Evolutionary conservation across 1,140 invertebrate species (phyloP), one percentile per base, ranked within the genome.

Genomic region (Helicoverpa armigera): DNA sequence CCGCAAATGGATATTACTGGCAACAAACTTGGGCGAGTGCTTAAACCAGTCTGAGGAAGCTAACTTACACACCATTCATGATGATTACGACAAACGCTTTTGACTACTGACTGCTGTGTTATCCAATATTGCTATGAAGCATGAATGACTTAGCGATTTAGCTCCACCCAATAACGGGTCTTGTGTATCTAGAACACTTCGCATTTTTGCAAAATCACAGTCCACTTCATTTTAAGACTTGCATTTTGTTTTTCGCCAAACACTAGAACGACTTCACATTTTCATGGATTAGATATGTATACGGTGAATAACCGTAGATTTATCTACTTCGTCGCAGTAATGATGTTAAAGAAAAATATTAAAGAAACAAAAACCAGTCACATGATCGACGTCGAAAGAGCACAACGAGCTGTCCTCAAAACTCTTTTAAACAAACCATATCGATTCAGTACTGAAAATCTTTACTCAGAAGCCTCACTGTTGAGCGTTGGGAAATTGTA

Each of bases 1-100:
- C 63, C 76, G 53, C 76, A 79, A 70, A 79, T 79, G 76, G 51
- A 70, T 70, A 79, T 70, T 58, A 70, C 51, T 58, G 53, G 63
- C 63, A 79, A 70, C 65, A 56, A 69, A 78, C 50, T 78, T 78
- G 76, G 65, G 76, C 53, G 12, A 23, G 35, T 29, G 53, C 43
- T 56, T 16, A 69, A 78, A 78, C 76, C 76, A 69, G 76, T 69
- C 63, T 12, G 76, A 43, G 73, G 56, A 61, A 61, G 56, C 18
- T 16, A 14, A 61, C 35, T 54, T 4, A 58, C 23, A 56, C 53
- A 75, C 43, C 58, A 53, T 18, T 43, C 35, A 18, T 13, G 35
- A 48, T 10, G 60, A 77, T 77, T 77, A 63, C 74, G 60, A 65
- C 18, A 14, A 53, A 63, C 29, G 11, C 12, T 65, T 53, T 65